Evolutionary conservation across 2,888 invertebrate genomes (phyloP), one percentile per base, ranked within the genome.

Genomic region (Synergus itoensis): DNA sequence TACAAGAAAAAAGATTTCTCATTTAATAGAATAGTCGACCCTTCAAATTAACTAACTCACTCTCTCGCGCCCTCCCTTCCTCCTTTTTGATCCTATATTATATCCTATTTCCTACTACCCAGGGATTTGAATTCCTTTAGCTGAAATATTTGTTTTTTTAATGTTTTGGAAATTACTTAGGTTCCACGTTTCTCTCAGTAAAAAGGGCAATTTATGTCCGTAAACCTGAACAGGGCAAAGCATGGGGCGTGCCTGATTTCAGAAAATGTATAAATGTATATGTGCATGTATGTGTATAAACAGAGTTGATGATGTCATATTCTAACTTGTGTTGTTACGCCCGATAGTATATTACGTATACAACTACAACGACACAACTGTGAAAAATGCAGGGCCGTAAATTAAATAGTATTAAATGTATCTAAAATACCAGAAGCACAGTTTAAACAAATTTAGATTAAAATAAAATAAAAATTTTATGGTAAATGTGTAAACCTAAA

Each of bases 221-320:
- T 45, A 12, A 45, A 45, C 9, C n/a, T n/a, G 8, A n/a, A 9
- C 21, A 18, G 21, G 60, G 60, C 12, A 21, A 84, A 86, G 84
- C 86, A 86, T 87, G 90, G 91, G 91, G 91, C 91, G 91, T 91
- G 90, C 86, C 91, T 90, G 87, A 86, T 87, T 85, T 78, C 87
- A 84, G 87, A 88, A 88, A 86, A 88, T 88, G 60, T 9, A 21
- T n/a, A 18, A 12, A 60, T 60, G 60, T 4, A 18, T 60, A 45
- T 88, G 36, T 36, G 60, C 21, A 21, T n/a, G 60, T 5, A 21
- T 60, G 60, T 4, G 60, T 60, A 67, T 88, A 87, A 88, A 89
- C 88, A 86, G 86, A 85, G 86, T 86, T 86, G 89, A 89, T 91
- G 91, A 91, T 91, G 91, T 91, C 91, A 91, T 88, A 87, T 84